These are phyloP conservation scores for Notechis scutatus DNA, from an alignment of 2,113 vertebrate genomes.

Conservation along the genomic window DNA sequence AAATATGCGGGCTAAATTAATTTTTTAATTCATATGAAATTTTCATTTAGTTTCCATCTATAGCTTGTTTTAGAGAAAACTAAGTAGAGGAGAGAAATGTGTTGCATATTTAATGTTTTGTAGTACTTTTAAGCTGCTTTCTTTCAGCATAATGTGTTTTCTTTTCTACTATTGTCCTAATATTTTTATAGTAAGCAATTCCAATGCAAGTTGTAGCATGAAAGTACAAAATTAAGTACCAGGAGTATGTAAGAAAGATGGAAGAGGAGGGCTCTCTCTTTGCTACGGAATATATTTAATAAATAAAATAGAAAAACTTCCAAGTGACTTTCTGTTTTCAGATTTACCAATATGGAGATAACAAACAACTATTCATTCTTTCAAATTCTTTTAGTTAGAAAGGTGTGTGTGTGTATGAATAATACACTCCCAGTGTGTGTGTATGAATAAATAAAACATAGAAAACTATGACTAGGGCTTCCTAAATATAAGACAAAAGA, in stretches of 20 bases:
- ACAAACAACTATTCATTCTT: neutral
- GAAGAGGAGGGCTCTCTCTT: neutral
- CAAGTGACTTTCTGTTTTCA: neutral
- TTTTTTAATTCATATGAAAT: neutral
- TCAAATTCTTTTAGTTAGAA: neutral
- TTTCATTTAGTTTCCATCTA: neutral
- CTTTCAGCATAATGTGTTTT: neutral
- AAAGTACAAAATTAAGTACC: neutral
- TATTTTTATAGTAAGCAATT: neutral
- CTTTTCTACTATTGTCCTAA: neutral
- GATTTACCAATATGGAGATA: neutral
- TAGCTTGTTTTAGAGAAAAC: neutral
- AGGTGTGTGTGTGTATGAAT: neutral
- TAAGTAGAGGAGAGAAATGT: neutral
- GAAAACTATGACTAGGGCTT: neutral
- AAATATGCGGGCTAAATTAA: neutral
- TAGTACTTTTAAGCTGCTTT: neutral
- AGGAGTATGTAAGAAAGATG: neutral
- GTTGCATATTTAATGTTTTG: neutral
- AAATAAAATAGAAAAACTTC: neutral
- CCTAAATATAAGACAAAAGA: neutral
- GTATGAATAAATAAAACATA: neutral
- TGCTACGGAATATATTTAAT: neutral
- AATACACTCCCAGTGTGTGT: neutral
- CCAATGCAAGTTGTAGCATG: neutral